Conservation (phyloP, 1,140 invertebrate genomes). For the Schmidtea mediterranea region DNA sequence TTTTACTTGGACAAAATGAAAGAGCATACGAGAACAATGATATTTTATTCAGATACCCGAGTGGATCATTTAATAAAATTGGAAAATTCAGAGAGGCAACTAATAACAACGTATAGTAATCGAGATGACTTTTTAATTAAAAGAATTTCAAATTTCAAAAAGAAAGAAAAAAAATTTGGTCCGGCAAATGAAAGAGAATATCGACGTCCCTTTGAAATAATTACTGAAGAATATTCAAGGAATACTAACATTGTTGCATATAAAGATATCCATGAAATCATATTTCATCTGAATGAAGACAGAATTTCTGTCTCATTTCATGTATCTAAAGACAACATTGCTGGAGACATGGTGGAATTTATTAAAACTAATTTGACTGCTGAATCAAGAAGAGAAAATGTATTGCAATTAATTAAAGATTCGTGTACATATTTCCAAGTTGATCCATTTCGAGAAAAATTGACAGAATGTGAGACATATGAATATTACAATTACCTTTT, state of each 20-base stretch:
- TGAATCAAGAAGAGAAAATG: not conserved
- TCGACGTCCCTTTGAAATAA: constrained; percentile 20
- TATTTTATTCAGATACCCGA: constrained; percentile 40
- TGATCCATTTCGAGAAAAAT: constrained; percentile 13
- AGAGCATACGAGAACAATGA: constrained; percentile 35
- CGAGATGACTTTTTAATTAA: constrained; percentile 34
- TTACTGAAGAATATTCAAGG: constrained; percentile 19
- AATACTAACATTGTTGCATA: constrained; percentile 17
- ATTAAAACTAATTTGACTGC: constrained; percentile 12
- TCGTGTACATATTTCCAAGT: constrained; percentile 13
- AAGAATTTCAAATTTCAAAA: constrained; percentile 14
- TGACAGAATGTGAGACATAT: constrained; percentile 24
- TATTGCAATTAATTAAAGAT: no score
- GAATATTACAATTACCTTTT: constrained; percentile 18
- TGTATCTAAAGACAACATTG: constrained; percentile 20
- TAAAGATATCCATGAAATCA: constrained; percentile 20
- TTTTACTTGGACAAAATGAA: constrained; percentile 31
- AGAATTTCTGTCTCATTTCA: constrained; percentile 25
- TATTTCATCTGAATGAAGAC: constrained; percentile 20
- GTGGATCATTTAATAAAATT: constrained; percentile 38
- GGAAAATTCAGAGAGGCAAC: constrained; percentile 31
- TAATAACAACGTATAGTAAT: constrained; percentile 37
- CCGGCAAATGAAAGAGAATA: constrained; percentile 8
- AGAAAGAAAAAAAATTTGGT: constrained; percentile 11
- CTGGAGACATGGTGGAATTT: constrained; percentile 23